Evolutionary conservation across 30 jellyfish, hydroid and myxozoan species (phyloP).

Genomic region (Nemopilema nomurai): DNA sequence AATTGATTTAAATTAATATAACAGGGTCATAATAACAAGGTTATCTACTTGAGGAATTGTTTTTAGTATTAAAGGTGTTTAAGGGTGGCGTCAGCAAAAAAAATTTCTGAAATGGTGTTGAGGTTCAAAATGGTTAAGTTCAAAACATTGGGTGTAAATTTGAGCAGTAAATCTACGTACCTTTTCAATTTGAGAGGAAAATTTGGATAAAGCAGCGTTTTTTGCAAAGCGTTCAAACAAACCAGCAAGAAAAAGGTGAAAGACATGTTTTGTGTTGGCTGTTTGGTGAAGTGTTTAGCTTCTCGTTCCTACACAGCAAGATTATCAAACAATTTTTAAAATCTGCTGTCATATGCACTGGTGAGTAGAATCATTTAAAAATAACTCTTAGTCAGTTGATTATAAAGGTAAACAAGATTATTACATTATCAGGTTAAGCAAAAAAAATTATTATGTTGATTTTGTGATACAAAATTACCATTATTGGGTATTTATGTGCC

Average conservation of each 20-base stretch:
- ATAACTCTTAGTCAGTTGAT: no score
- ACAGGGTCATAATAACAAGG: no score
- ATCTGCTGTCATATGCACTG: conserved; percentile 1
- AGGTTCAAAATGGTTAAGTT: neutral
- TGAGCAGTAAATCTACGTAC: conserved; percentile 6
- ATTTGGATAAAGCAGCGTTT: neutral
- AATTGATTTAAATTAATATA: no score
- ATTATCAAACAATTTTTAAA: neutral
- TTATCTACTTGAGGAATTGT: neutral
- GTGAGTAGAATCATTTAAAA: neutral
- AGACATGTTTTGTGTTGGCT: conserved; percentile 19
- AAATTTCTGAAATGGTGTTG: neutral
- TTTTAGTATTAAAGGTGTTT: neutral
- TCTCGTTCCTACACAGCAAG: neutral
- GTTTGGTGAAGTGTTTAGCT: neutral
- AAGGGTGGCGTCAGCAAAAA: neutral
- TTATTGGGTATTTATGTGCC: no score
- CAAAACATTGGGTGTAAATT: conserved; percentile 1
- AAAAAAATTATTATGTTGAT: no score
- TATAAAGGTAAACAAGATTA: neutral
- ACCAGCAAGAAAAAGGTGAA: neutral
- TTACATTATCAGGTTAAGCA: neutral
- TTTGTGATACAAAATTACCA: neutral
- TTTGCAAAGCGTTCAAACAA: neutral
- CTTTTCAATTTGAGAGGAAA: conserved; percentile 3